A percentile compares a stretch with the other conserved stretches of the same genome.
These are phyloP conservation scores for Globicephala melas DNA, from an alignment of 2,113 vertebrate species.

Conservation along the genomic window DNA sequence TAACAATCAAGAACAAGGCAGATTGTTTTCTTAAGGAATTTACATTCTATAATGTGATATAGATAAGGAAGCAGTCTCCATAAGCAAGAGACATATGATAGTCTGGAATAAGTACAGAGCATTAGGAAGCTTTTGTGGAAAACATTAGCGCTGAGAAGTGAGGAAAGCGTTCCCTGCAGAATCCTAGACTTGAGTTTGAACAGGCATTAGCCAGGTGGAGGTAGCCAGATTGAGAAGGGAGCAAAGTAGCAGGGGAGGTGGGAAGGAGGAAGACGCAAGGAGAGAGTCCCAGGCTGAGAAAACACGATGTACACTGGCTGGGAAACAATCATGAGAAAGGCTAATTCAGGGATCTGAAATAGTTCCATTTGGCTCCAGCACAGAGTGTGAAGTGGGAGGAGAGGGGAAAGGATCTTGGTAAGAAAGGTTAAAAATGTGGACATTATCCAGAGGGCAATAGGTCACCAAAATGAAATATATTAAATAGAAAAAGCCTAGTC, in stretches of 20 bases:
- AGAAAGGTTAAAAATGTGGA: background rate
- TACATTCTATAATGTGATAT: background rate
- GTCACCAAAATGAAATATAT: background rate
- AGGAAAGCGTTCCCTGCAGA: background rate
- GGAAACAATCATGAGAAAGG: background rate
- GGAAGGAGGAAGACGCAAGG: background rate
- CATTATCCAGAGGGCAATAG: background rate
- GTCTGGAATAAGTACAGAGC: background rate
- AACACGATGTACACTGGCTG: background rate
- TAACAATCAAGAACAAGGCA: background rate
- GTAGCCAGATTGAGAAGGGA: background rate
- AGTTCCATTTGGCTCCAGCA: background rate
- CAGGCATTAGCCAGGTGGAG: background rate
- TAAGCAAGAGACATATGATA: background rate
- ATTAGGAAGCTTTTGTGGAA: background rate
- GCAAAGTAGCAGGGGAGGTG: background rate
- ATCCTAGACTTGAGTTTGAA: background rate
- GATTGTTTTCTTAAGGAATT: background rate
- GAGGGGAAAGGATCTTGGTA: background rate
- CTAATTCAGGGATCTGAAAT: background rate
- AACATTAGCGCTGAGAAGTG: background rate
- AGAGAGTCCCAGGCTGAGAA: background rate
- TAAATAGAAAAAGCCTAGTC: background rate
- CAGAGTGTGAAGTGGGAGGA: background rate
- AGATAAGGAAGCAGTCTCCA: background rate